phyloP scores from a whole-genome alignment of 2,888 invertebrate genomes.

The Tiliacea aurago region DNA sequence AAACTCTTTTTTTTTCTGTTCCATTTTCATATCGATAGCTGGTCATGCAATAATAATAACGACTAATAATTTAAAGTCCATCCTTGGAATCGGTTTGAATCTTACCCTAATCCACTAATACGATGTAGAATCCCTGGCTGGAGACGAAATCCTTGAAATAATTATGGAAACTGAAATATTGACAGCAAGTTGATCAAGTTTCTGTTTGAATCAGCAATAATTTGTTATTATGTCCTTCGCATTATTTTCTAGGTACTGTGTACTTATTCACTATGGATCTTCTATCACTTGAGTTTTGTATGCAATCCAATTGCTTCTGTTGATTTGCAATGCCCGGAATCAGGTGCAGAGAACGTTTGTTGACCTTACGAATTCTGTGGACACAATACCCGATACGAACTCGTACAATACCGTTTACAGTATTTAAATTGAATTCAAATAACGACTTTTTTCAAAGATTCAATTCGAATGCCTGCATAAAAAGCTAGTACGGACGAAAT shows the following conservation, averaged over 20 bases:
- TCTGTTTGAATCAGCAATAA: too few species aligned
- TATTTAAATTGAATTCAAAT: conserved; percentile 70
- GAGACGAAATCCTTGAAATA: not conserved
- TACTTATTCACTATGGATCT: not conserved
- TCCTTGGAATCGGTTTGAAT: not conserved
- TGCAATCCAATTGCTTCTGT: conserved; percentile 19
- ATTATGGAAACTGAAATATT: not conserved
- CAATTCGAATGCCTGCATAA: conserved; percentile 75
- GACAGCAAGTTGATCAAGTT: not conserved
- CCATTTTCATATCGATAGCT: not conserved
- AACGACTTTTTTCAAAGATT: conserved; percentile 68
- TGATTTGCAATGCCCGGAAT: conserved; percentile 5
- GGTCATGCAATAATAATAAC: not conserved
- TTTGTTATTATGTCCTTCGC: not conserved
- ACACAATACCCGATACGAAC: conserved; percentile 36
- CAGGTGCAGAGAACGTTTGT: conserved; percentile 3
- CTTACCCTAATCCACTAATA: not conserved
- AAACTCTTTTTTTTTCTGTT: not conserved
- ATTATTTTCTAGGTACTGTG: not conserved
- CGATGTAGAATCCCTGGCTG: not conserved
- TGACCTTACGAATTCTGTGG: conserved; percentile 33
- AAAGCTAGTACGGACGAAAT: conserved; percentile 79
- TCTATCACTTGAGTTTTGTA: not conserved
- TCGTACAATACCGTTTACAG: conserved; percentile 62
- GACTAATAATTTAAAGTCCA: too few species aligned